Conservation (phyloP, 2,797 vertebrate species). For the Acipenser oxyrinchus region DNA sequence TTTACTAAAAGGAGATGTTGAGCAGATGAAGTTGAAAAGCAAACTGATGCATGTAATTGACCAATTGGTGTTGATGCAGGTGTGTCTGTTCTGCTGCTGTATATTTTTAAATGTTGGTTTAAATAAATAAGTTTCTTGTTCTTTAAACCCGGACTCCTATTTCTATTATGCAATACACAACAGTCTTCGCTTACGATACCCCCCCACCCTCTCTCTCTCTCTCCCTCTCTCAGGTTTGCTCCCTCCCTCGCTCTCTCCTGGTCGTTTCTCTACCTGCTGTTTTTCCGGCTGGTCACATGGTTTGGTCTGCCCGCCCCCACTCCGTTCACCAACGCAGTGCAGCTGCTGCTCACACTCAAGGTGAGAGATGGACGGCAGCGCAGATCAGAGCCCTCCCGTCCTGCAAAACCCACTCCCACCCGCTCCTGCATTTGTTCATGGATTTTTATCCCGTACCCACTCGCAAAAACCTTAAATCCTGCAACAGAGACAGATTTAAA, state of each 20-base stretch:
- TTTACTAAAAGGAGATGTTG: too few relatives aligned
- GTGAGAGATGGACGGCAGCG: slow-evolving; percentile 34
- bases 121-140: background rate
- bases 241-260: slow-evolving; percentile 70
- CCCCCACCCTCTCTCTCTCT: slow-evolving; percentile 1
- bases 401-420: too few relatives aligned
- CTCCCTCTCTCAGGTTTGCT: slow-evolving; percentile 50
- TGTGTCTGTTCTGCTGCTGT: too few relatives aligned
- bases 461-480: too few relatives aligned
- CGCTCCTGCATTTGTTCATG: too few relatives aligned
- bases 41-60: too few relatives aligned
- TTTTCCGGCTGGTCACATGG: slow-evolving; percentile 67
- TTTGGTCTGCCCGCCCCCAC: slow-evolving; percentile 68
- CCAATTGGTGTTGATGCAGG: too few relatives aligned
- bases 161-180: background rate
- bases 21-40: too few relatives aligned
- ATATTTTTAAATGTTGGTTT: background rate
- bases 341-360: slow-evolving; percentile 83
- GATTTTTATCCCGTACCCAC: too few relatives aligned
- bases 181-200: background rate
- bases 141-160: too few relatives aligned
- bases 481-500: too few relatives aligned
- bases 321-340: slow-evolving; percentile 79
- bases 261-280: slow-evolving; percentile 85
- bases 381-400: too few relatives aligned